Base-by-base conservation (phyloP, 2,888 invertebrate genomes). In the Synanthedon vespiformis region DNA sequence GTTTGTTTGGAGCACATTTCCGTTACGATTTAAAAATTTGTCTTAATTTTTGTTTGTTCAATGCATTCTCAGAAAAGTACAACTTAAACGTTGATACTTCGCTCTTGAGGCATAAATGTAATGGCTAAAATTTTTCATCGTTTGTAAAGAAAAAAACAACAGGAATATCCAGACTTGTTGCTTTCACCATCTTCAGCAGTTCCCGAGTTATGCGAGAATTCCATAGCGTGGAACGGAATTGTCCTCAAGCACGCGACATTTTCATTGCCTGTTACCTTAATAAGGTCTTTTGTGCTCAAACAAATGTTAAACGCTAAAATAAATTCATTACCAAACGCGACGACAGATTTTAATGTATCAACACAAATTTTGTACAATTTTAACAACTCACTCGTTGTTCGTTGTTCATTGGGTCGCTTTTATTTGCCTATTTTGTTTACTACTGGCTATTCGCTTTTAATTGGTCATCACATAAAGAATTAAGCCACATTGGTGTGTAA, bases 191-290 rank as follows among this genome's bases (percentile, higher is more conserved):
- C 68, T 69, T 62, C 54, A 58, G 57, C 55, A 57, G 58, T 61
- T 56, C 55, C 55, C 55, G 54, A 64, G 67, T 67, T 68, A 68
- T 66, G 64, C 56, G 64, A 18, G 63, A 64, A 64, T 57, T 58
- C 58, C 58, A 52, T 58, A 62, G 67, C 70, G 67, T 73, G 72
- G 67, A 34, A 34, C 0, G 10, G 34, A 80, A 79, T 70, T 65
- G 67, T 64, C 62, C 63, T 66, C 62, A 57, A 63, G 58, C 80
- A 80, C 74, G 80, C 80, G 67, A 80, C 68, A 71, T 75, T 34
- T 76, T 75, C 72, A 74, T 71, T 69, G 63, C 61, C 65, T 66
- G 68, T 70, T 68, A 64, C 70, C 67, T 73, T 77, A 77, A 78
- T 77, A 76, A 74, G 62, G 61, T 61, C 59, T 62, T 16, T 63